Percentiles rank a stretch among this genome's conserved stretches.
Conservation (phyloP, 35 echinoderm and acorn worm species). For the Diadema setosum region DNA sequence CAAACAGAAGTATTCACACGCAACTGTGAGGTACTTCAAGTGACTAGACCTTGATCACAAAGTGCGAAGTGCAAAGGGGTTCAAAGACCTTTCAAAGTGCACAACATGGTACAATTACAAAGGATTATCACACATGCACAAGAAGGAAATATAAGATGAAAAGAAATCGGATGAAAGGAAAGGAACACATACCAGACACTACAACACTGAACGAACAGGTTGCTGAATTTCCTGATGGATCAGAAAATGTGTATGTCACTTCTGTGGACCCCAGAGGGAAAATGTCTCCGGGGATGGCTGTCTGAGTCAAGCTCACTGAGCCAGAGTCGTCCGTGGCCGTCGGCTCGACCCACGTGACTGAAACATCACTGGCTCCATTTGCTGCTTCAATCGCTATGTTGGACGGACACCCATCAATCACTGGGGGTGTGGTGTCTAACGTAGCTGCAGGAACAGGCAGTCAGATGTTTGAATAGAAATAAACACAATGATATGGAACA, state of each 20-base stretch:
- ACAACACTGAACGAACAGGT: constrained; percentile 23
- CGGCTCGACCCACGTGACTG: not conserved
- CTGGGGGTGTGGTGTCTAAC: not conserved
- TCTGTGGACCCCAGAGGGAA: constrained; percentile 44
- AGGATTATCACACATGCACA: too few species aligned
- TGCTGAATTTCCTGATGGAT: constrained; percentile 33
- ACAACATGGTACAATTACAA: too few species aligned
- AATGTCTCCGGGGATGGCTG: constrained; percentile 19
- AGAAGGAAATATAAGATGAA: too few species aligned
- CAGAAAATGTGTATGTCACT: constrained; percentile 49
- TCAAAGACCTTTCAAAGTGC: too few species aligned
- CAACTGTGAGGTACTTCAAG: too few species aligned
- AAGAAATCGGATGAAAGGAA: not conserved
- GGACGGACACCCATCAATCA: not conserved
- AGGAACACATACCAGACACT: constrained; percentile 4
- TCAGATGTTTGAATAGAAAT: not conserved
- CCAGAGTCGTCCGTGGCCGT: not conserved
- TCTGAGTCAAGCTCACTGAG: not conserved
- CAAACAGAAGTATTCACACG: too few species aligned
- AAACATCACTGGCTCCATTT: not conserved
- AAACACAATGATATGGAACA: too few species aligned
- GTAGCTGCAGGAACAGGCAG: not conserved
- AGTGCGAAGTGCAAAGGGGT: too few species aligned
- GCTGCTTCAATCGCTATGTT: not conserved
- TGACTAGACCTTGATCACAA: too few species aligned